Conservation (phyloP, 2,113 vertebrate species). For the Oncorhynchus kisutch region DNA sequence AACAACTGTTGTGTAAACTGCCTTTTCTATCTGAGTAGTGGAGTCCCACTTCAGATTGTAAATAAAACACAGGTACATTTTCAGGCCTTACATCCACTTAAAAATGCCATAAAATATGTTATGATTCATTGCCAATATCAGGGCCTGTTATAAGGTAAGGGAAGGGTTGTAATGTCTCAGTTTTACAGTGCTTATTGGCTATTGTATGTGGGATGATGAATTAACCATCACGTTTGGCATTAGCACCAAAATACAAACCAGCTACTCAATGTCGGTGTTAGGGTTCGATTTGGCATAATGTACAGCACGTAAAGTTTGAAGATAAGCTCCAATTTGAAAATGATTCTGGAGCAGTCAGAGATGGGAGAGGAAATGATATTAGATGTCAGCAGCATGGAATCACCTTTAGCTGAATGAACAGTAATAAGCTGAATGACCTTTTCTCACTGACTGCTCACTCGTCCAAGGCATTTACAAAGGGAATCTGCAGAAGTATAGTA, state of each 20-base stretch:
- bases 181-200: not conserved
- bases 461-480: conserved; percentile 45
- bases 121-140: too few species aligned
- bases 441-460: conserved; percentile 55
- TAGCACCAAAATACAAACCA: too few species aligned
- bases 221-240: not conserved
- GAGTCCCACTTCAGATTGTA: too few species aligned
- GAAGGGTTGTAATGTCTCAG: not conserved
- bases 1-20: too few species aligned
- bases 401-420: conserved; percentile 62
- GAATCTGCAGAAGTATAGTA: conserved; percentile 38
- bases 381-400: conserved; percentile 58
- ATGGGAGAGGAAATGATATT: conserved; percentile 33
- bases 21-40: too few species aligned
- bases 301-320: conserved; percentile 39
- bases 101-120: too few species aligned
- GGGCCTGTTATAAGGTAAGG: too few species aligned
- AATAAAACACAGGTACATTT: too few species aligned
- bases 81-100: too few species aligned
- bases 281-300: conserved; percentile 33
- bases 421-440: conserved; percentile 78
- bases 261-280: not conserved
- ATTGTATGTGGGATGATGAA: not conserved
- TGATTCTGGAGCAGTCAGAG: not conserved
- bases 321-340: conserved; percentile 42